Evolutionary conservation across 2,797 vertebrate genomes (phyloP).

Genomic region (Chelmon rostratus): DNA sequence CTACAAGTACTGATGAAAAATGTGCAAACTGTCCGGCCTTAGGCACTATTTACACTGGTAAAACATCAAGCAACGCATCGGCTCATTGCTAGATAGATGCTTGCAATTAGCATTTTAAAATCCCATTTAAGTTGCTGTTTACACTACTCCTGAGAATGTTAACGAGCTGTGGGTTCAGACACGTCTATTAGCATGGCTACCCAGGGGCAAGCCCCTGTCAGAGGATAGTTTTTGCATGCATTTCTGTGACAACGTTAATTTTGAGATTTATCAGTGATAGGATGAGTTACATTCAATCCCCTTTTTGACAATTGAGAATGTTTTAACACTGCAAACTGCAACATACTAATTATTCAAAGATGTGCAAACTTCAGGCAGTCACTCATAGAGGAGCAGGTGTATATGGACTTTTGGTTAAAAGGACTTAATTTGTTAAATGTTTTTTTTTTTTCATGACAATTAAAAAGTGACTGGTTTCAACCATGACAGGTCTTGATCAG

Average conservation of each 20-base stretch:
- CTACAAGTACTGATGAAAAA: conserved; percentile 58
- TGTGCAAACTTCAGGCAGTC: conserved; percentile 4
- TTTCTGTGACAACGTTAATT: conserved; percentile 31
- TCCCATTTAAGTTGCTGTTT: conserved; percentile 65
- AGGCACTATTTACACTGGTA: conserved; percentile 62
- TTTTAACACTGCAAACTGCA: conserved; percentile 18
- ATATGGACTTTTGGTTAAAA: neutral
- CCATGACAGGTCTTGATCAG: neutral
- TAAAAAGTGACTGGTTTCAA: neutral
- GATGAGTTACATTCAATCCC: neutral
- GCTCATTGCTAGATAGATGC: conserved; percentile 57
- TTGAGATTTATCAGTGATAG: conserved; percentile 17
- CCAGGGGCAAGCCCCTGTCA: conserved; percentile 41
- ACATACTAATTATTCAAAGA: conserved; percentile 15
- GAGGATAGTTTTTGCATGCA: conserved; percentile 22
- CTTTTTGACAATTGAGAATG: neutral
- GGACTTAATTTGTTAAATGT: neutral
- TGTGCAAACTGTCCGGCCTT: conserved; percentile 55
- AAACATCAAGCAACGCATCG: conserved; percentile 59
- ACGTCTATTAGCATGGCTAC: conserved; percentile 49
- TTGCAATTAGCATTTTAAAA: conserved; percentile 67
- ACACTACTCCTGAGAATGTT: conserved; percentile 57
- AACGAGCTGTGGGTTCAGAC: conserved; percentile 50
- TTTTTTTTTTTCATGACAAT: neutral
- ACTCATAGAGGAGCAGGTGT: neutral